phyloP scores from a whole-genome alignment of 2,888 invertebrate species.

The Rhagophthalmus giganteus region DNA sequence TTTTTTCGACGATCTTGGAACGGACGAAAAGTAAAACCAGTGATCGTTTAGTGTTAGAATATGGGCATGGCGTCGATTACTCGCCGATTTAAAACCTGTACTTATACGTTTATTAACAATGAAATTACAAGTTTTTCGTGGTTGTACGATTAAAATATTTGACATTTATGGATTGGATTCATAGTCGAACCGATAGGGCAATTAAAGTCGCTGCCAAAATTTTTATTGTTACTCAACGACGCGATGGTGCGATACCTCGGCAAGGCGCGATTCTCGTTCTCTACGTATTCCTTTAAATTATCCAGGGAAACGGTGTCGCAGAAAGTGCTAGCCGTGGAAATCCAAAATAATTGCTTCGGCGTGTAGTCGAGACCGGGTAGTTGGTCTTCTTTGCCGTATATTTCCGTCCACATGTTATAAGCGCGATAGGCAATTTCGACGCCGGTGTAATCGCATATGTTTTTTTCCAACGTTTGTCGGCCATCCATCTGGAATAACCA shows the following conservation, averaged over 20 bases:
- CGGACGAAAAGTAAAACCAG: too few species aligned
- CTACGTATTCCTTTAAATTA: conserved; percentile 46
- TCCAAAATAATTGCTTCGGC: conserved; percentile 61
- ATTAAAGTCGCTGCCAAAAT: conserved; percentile 64
- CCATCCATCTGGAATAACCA: conserved; percentile 86
- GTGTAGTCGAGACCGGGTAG: conserved; percentile 49
- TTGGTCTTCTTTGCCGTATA: conserved; percentile 46
- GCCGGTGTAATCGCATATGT: conserved; percentile 93
- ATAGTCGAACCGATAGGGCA: conserved; percentile 62
- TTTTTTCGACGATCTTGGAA: too few species aligned
- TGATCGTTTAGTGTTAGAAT: too few species aligned
- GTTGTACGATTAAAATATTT: conserved; percentile 38
- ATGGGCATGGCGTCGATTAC: too few species aligned
- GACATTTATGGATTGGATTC: conserved; percentile 66
- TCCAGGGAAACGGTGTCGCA: conserved; percentile 55
- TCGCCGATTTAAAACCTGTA: too few species aligned
- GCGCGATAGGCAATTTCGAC: conserved; percentile 78
- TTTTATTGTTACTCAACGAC: conserved; percentile 61
- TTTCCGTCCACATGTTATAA: conserved; percentile 46
- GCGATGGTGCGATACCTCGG: conserved; percentile 62
- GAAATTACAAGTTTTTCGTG: too few species aligned
- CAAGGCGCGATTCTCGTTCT: conserved; percentile 54
- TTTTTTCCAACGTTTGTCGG: conserved; percentile 88
- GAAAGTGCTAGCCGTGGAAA: conserved; percentile 65
- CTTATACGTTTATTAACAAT: too few species aligned